phyloP scores from a whole-genome alignment of 2,888 invertebrate genomes.

The Dryobotodes eremita region DNA sequence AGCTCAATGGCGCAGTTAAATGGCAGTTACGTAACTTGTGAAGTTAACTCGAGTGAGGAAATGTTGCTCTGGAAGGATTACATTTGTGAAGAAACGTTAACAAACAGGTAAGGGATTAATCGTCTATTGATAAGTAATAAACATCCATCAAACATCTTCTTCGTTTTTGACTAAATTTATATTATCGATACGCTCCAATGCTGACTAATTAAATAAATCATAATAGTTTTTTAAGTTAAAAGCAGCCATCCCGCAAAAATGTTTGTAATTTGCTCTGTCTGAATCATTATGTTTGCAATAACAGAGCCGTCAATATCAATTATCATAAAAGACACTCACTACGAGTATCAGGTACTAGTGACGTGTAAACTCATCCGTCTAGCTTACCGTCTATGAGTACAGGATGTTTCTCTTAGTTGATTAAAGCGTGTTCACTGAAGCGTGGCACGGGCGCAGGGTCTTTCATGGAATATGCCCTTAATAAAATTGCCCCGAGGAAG shows the following conservation, averaged over 20 bases:
- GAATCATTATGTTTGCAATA: background rate
- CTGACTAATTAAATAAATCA: background rate
- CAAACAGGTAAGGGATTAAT: background rate
- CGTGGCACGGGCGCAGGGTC: background rate
- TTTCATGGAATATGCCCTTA: background rate
- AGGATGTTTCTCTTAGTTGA: background rate
- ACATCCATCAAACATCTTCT: background rate
- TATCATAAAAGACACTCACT: background rate
- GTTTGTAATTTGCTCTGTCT: background rate
- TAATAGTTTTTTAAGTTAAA: background rate
- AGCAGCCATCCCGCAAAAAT: background rate
- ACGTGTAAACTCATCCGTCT: background rate
- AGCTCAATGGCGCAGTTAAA: background rate
- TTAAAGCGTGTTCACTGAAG: background rate
- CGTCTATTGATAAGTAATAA: background rate
- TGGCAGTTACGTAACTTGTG: background rate
- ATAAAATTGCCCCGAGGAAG: too few species aligned
- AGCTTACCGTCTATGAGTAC: background rate
- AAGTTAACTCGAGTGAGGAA: background rate
- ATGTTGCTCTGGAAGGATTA: background rate
- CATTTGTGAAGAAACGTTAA: background rate
- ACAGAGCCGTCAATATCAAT: background rate
- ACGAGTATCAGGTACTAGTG: too few species aligned
- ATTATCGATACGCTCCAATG: background rate
- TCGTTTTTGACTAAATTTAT: background rate